A percentile compares a stretch with the other conserved stretches of the same genome.
Evolutionary conservation across 2,888 invertebrate genomes (phyloP).

Genomic region (Tipula confusa): DNA sequence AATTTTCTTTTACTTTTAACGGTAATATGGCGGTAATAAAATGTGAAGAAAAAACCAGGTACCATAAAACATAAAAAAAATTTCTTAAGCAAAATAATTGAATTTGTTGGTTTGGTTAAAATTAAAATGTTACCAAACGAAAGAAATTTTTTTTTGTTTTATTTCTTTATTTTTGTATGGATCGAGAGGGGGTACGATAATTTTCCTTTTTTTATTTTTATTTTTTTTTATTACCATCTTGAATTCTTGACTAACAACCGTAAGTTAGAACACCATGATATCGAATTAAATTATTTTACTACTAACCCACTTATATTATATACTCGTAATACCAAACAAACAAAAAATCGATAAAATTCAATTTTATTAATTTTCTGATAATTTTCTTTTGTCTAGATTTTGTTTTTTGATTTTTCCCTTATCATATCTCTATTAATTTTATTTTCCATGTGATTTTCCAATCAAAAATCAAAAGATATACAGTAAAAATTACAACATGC

Average conservation of each 20-base stretch:
- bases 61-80: background rate
- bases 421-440: background rate
- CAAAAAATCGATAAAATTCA: background rate
- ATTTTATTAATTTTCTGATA: background rate
- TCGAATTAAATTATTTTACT: background rate
- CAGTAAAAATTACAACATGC: conserved; percentile 3
- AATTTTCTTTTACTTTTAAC: background rate
- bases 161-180: background rate
- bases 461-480: background rate
- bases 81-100: background rate
- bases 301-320: conserved; percentile 3
- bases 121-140: background rate
- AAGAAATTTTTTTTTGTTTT: background rate
- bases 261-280: background rate
- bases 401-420: background rate
- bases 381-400: background rate
- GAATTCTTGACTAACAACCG: background rate
- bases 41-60: background rate
- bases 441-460: conserved; percentile 1
- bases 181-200: background rate
- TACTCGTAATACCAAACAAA: too few relatives aligned
- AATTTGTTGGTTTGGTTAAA: background rate
- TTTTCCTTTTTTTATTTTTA: too few relatives aligned
- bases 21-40: conserved; percentile 3
- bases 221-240: background rate